Conservation (phyloP, 2,113 vertebrate species). For the Lutjanus erythropterus region DNA sequence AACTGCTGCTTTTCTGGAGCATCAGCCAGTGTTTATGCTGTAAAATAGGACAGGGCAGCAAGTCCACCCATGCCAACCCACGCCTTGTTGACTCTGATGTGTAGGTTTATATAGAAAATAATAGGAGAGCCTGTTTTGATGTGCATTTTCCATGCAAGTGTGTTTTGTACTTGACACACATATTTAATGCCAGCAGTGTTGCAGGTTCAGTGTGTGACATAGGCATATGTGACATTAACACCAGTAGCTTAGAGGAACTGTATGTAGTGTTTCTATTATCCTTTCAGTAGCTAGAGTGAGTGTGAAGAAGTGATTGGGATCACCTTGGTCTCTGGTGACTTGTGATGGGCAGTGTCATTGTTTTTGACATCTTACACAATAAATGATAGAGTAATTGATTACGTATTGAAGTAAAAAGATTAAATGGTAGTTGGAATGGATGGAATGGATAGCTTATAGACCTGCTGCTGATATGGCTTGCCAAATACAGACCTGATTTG, state of each 20-base stretch:
- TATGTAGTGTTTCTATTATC: background rate
- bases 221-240: background rate
- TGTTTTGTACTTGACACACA: background rate
- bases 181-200: background rate
- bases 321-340: background rate
- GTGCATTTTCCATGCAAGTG: background rate
- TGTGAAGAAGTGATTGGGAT: background rate
- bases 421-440: background rate
- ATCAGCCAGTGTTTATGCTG: slow-evolving; percentile 13
- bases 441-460: background rate
- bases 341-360: background rate
- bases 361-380: background rate
- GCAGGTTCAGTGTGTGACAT: slow-evolving; percentile 3
- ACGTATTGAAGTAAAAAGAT: background rate
- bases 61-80: slow-evolving; percentile 21
- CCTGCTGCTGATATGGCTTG: background rate
- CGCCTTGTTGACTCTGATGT: slow-evolving; percentile 9
- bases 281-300: background rate
- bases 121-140: slow-evolving; percentile 13
- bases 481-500: background rate
- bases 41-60: slow-evolving; percentile 37
- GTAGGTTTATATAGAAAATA: slow-evolving; percentile 1
- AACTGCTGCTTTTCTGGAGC: slow-evolving; percentile 21
- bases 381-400: background rate
- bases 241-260: background rate